Evolutionary conservation across 2,888 invertebrate species (phyloP), one percentile per base, ranked within the genome.

Genomic region (Odontocerum albicorne): DNA sequence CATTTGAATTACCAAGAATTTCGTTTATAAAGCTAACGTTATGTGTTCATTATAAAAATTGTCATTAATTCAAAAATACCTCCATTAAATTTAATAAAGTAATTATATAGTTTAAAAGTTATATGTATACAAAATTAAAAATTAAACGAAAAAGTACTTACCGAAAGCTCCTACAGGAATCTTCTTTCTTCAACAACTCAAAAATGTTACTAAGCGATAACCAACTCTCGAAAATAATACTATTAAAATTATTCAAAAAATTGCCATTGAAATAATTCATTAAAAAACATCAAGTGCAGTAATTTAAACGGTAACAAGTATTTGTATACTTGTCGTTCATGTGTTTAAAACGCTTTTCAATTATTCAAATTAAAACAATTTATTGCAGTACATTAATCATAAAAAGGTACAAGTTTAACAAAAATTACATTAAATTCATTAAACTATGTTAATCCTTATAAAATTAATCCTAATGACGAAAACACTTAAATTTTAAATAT

Each of bases 341-440:
- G 27, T 55, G 35, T 49, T 44, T 27, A 55, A 55, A 55, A 55
- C 44, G 44, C 49, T 50, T 40, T 20, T 55, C 35, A 33, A 36
- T n/a, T 44, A 32, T 55, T 46, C 40, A 56, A 39, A 49, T 33
- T 36, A 43, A 49, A 49, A 44, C 47, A 49, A 47, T 55, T 55
- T 55, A 55, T 55, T 55, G 49, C 42, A 32, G 42, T 49, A 38
- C 36, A 54, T 42, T 42, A 40, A 51, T 51, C 56, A 56, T 50
- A 51, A 56, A 49, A 56, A 56, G 45, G 46, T 58, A 54, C 53
- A 58, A 49, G 54, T 50, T 54, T 45, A 22, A 53, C 42, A 54
- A 49, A 36, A 39, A 35, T 7, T 58, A 57, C 57, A 57, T 17
- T 49, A 21, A 42, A n/a, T n/a, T n/a, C 39, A 35, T 42, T 50